Conservation (phyloP, 2,888 invertebrate species). For the Eudasyphora cyanicolor region DNA sequence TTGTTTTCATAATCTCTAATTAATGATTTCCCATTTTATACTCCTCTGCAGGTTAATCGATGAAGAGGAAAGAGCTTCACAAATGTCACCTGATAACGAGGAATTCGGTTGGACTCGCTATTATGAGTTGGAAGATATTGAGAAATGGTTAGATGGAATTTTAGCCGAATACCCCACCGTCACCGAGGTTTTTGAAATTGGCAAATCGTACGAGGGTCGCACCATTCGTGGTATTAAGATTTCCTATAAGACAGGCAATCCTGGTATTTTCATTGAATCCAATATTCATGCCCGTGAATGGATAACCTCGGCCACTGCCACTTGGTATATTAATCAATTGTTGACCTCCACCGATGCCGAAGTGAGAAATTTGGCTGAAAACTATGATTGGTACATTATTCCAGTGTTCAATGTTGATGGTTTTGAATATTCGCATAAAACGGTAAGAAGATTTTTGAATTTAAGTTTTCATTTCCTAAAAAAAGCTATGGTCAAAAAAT, state of each 20-base stretch:
- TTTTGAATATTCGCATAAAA: constrained; percentile 84
- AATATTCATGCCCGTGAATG: constrained; percentile 87
- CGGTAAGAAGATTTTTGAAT: constrained; percentile 82
- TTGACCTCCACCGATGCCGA: constrained; percentile 83
- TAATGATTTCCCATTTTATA: background rate
- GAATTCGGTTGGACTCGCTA: constrained; percentile 83
- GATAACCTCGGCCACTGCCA: constrained; percentile 86
- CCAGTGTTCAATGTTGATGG: constrained; percentile 89
- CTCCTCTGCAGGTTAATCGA: constrained; percentile 80
- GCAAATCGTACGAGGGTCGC: constrained; percentile 83
- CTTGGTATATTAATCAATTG: constrained; percentile 86
- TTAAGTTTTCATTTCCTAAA: too few relatives aligned
- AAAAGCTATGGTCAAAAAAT: too few relatives aligned
- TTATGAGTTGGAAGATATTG: constrained; percentile 82
- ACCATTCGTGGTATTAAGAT: constrained; percentile 82
- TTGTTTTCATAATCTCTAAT: background rate
- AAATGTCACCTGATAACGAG: constrained; percentile 57
- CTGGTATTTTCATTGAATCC: constrained; percentile 84
- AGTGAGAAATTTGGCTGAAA: constrained; percentile 83
- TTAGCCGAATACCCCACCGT: constrained; percentile 79
- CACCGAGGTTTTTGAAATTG: constrained; percentile 77
- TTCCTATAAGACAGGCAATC: constrained; percentile 78
- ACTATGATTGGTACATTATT: constrained; percentile 88
- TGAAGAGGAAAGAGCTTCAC: constrained; percentile 76
- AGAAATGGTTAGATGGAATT: constrained; percentile 82